Evolutionary conservation across 2,888 invertebrate species (phyloP), one percentile per base, ranked within the genome.

Genomic region (Coremacera marginata): DNA sequence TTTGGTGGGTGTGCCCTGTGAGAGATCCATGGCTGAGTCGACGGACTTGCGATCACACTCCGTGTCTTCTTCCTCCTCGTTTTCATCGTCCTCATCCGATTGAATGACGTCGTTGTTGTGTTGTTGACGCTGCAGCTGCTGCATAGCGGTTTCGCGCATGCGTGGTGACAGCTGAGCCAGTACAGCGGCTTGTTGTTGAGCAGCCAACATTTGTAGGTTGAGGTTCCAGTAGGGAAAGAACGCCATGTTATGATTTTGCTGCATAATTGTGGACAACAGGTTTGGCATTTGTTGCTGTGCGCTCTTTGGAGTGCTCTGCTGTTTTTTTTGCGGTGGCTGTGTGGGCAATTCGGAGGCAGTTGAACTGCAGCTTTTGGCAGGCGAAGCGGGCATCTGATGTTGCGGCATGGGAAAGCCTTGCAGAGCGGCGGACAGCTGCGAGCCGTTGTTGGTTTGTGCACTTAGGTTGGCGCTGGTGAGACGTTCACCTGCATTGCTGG

Each of bases 211-310:
- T 83, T 90, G 89, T 7, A 90, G 80, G 79, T 89, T 89, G 63
- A 89, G 84, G 81, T 89, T 89, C 85, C 88, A 87, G 79, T 89
- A 90, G 49, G 90, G 89, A 63, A 90, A 88, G 81, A 89, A 87
- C 73, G 87, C 86, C 82, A 88, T 86, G 80, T 87, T 86, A 80
- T 82, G 85, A 68, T 87, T 87, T 72, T 87, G 87, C 68, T 88
- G 88, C 71, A 89, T 77, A 77, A 90, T 82, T 7, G 86, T 85
- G 11, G 88, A 87, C 70, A 89, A 77, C 14, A 83, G 83, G 5
- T 87, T 88, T 2, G 88, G 85, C 72, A 89, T 71, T 75, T 77
- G 84, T 72, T 82, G 81, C 11, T 78, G 78, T 7, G 68, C 49
- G 22, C 65, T 78, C 37, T 74, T 76, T 37, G 78, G 81, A n/a